phyloP scores from a whole-genome alignment of 2,113 vertebrate genomes.

The Gracilinanus agilis region DNA sequence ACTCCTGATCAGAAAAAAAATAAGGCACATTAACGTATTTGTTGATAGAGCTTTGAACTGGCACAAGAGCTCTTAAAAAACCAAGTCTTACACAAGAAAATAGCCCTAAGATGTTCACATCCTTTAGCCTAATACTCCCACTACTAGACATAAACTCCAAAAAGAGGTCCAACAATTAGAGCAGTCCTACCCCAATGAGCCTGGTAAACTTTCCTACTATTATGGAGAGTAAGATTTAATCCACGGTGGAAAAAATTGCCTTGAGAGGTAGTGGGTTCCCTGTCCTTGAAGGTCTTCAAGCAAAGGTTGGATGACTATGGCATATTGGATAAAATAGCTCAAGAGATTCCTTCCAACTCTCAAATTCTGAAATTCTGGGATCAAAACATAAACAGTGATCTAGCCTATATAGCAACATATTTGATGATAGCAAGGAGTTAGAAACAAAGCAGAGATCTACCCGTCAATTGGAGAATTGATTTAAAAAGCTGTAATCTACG shows the following conservation, averaged over 20 bases:
- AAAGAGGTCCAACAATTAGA: not conserved
- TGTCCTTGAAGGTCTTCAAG: not conserved
- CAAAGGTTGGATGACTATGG: not conserved
- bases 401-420: not conserved
- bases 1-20: not conserved
- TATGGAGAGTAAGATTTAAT: not conserved
- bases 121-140: not conserved
- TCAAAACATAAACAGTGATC: not conserved
- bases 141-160: not conserved
- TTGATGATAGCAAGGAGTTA: not conserved
- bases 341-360: not conserved
- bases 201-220: not conserved
- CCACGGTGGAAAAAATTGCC: not conserved
- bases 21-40: not conserved
- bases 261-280: not conserved
- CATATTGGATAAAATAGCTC: not conserved
- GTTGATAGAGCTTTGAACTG: not conserved
- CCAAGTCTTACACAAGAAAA: not conserved
- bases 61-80: not conserved
- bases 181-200: not conserved
- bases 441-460: not conserved
- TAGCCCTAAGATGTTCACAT: not conserved
- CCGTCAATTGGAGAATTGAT: not conserved
- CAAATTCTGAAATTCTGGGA: not conserved
- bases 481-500: not conserved